These are phyloP conservation scores for Jordanella pulchra DNA, from an alignment of 2,797 vertebrate genomes.

Conservation along the genomic window DNA sequence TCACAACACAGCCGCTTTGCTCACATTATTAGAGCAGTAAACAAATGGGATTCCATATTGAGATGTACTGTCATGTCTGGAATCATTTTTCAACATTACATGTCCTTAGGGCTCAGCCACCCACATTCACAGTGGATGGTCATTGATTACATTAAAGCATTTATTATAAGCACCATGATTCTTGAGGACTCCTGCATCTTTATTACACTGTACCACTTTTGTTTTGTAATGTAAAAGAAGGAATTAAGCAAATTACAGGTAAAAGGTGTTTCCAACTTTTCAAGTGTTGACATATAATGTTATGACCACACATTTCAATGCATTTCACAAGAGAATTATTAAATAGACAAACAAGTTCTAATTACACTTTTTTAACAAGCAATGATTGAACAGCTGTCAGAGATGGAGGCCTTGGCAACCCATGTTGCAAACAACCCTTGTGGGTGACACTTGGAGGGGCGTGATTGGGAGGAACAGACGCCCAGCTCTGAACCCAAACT, in stretches of 20 bases:
- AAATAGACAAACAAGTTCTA: too few species aligned
- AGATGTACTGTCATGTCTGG: constrained; percentile 34
- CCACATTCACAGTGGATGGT: constrained; percentile 33
- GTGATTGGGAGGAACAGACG: too few species aligned
- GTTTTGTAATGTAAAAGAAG: constrained; percentile 12
- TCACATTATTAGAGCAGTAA: constrained; percentile 39
- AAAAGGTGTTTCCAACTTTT: background rate
- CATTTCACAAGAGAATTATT: background rate
- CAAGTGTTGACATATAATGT: background rate
- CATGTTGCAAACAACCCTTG: too few species aligned
- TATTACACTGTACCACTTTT: constrained; percentile 38
- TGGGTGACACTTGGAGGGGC: too few species aligned
- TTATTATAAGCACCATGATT: constrained; percentile 44
- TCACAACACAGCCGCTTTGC: constrained; percentile 32
- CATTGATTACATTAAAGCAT: constrained; percentile 60
- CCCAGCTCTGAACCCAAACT: too few species aligned
- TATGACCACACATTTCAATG: background rate
- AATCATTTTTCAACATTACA: constrained; percentile 43
- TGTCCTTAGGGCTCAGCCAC: constrained; percentile 34
- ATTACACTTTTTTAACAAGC: too few species aligned
- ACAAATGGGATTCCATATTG: constrained; percentile 51
- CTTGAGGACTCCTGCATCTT: constrained; percentile 47
- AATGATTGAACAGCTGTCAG: too few species aligned
- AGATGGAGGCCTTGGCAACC: too few species aligned
- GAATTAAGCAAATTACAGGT: background rate